Base-by-base conservation (phyloP, 2,888 invertebrate genomes). In the Scaptomyza flava region DNA sequence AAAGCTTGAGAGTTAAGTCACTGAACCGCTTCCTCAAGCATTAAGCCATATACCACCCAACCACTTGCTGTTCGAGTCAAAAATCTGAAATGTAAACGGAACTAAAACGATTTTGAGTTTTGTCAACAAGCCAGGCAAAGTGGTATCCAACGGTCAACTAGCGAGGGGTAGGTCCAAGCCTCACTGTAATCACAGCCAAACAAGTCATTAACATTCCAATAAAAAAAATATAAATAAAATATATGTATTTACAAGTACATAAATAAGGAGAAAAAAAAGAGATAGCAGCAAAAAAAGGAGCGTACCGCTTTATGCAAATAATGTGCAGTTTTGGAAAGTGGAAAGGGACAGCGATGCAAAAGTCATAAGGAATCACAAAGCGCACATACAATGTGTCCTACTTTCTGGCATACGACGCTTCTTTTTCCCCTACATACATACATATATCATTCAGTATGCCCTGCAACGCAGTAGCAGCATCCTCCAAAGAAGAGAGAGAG, bases 311-410 rank as follows among this genome's bases (percentile, higher is more conserved):
- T 62, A 67, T 67, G 75, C 71, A 75, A 75, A 70, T 65, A 68
- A 53, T 41, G 38, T 64, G 45, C 54, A 62, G 53, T 31, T 57
- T 50, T 59, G 56, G 47, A 52, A 38, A 45, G 34, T n/a, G 30
- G 36, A 14, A 34, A 30, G 54, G 33, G 47, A 43, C 11, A 68
- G 43, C 41, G 45, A 45, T 36, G 11, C 51, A 46, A 51, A 31
- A 47, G 30, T 33, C 70, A 52, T 41, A 43, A 50, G 54, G 45
- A 64, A 65, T 34, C 53, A 41, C 36, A 23, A 43, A 50, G 51
- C 57, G 62, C 72, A 66, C 54, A 46, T 48, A 45, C 52, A 73
- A 59, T 68, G 79, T 82, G 82, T 82, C 82, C 82, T 86, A 82
- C 71, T 83, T 82, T 82, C 64, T 72, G 77, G 69, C 75, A 81